Base-by-base conservation (phyloP, 2,797 vertebrate species). In the Silurus lanzhouensis region DNA sequence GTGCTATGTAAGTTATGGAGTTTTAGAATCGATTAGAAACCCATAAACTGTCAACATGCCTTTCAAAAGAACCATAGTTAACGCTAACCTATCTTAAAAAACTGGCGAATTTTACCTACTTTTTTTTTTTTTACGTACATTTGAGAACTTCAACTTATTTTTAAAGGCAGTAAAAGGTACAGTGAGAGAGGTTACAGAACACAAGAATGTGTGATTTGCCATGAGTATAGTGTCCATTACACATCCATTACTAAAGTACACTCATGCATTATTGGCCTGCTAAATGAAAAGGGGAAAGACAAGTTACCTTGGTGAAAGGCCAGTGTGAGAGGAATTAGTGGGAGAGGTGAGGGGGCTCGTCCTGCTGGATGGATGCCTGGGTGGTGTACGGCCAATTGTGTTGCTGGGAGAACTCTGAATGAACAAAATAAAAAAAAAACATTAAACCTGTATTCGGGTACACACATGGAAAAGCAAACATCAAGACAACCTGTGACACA, bases 261-360 rank as follows among this genome's bases (percentile, higher is more conserved):
- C 20, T 60, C 87, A 87, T 85, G 86, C 88, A 82, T 84, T 76
- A 76, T 25, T 75, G 38, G 38, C n/a, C 68, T 57, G 12, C 52
- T 48, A 46, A 72, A 64, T 15, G 38, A 10, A 52, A 10, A 52
- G 22, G 19, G 67, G 0, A 5, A 0, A 19, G 12, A 46, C 46
- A 72, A 84, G 85, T 20, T 97, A 99, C 98, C 98, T 99, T 84
- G 98, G 98, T 87, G 98, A 99, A 60, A 99, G 94, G 78, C 98
- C 98, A 46, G 97, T 97, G 4, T 99, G 98, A 89, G 97, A 99
- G 87, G 97, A 99, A 93, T 99, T 99, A 82, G 98, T 99, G 2
- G 98, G 98, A 55, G 98, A 99, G 81, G 98, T 99, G 86, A 99
- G 95, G 61, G 97, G 98, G 90, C 98, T 99, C 87, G 97, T 97